Percentiles rank a stretch among this genome's conserved stretches.
Conservation (phyloP, 1,140 invertebrate species). For the Pogonomyrmex barbatus region DNA sequence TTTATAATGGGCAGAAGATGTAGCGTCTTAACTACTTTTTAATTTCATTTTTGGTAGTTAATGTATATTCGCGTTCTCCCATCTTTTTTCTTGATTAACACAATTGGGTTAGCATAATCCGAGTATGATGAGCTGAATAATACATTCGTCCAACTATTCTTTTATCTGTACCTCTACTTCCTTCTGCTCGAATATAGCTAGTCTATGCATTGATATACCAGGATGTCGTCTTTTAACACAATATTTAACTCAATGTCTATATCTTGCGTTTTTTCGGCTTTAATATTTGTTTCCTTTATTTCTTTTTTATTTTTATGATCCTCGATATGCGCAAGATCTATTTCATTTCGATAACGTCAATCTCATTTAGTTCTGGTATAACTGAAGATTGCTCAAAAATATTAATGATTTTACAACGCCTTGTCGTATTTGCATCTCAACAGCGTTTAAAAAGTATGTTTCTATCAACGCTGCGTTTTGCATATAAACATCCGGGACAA, state of each 20-base stretch:
- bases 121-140: slow-evolving; percentile 8
- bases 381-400: too few relatives aligned
- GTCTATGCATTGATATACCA: not conserved
- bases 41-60: slow-evolving; percentile 16
- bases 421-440: not conserved
- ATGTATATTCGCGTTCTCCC: slow-evolving; percentile 11
- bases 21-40: slow-evolving; percentile 29
- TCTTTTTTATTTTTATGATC: too few relatives aligned
- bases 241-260: too few relatives aligned
- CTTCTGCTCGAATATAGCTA: not conserved
- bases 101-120: slow-evolving; percentile 25
- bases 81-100: slow-evolving; percentile 21
- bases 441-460: not conserved
- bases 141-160: not conserved
- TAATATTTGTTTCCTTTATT: too few relatives aligned
- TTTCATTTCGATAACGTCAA: too few relatives aligned
- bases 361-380: too few relatives aligned
- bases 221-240: too few relatives aligned
- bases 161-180: slow-evolving; percentile 3
- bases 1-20: slow-evolving; percentile 27
- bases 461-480: too few relatives aligned
- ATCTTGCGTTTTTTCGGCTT: too few relatives aligned
- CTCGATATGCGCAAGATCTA: too few relatives aligned
- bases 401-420: not conserved
- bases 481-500: not conserved